Evolutionary conservation across 2,797 vertebrate species (phyloP), one percentile per base, ranked within the genome.

Genomic region (Rhinophrynus dorsalis): DNA sequence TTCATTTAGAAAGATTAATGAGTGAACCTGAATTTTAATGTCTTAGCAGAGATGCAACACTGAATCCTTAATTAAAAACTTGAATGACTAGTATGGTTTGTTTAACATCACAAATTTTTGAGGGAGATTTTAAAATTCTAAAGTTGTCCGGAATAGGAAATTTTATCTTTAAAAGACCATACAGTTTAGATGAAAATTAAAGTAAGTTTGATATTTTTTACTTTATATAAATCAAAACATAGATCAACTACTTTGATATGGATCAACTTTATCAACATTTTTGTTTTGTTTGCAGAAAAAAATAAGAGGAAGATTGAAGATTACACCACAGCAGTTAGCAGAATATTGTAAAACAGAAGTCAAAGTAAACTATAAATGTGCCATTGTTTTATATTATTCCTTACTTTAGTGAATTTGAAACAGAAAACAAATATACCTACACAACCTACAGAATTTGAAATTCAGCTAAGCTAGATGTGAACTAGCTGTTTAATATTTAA

Each of bases 1-100:
- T 91, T 91, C 89, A 80, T 90, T 92, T 91, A 89, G 90, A 90
- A 90, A 92, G 90, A 92, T 91, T 91, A 91, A 92, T 91, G 90
- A 88, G 85, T 87, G 85, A 85, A 90, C 88, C 87, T 90, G 89
- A 91, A 91, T 92, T 90, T 90, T 91, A 91, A 91, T 91, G 89
- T 83, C 86, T 88, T 81, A 80, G 86, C 89, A 86, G 82, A 86
- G 84, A 90, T 83, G 85, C 88, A 90, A 89, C 84, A 80, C 84
- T 87, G 90, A 90, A 91, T 92, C 86, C 87, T 89, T 92, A 92
- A 92, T 92, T 91, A 90, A 90, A 91, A 91, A 89, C 84, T 86
- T 90, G 89, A 90, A 89, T 88, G 87, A 90, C 84, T 87, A 80
- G 85, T 87, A 89, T 85, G 87, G 88, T 90, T 92, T 90, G 87